These are phyloP conservation scores for Eupithecia inturbata DNA, from an alignment of 2,888 invertebrate genomes.

Conservation along the genomic window DNA sequence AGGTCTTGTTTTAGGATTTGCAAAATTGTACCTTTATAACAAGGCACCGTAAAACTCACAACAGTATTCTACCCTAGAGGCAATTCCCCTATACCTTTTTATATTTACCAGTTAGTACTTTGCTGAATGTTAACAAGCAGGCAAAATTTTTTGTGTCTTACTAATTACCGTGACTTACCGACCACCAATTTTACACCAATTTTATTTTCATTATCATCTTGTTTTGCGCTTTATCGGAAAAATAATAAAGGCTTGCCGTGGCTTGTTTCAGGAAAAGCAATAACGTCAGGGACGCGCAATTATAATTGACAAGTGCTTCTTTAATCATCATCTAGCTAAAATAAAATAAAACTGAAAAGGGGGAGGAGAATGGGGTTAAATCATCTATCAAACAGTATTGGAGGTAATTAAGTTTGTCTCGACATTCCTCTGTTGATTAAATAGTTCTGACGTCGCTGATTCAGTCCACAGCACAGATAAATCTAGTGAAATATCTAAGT, in stretches of 20 bases:
- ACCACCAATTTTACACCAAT: no score
- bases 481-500: slow-evolving; percentile 19
- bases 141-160: no score
- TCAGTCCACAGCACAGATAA: slow-evolving; percentile 23
- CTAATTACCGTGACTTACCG: no score
- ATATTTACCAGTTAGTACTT: background rate
- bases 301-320: background rate
- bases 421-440: slow-evolving; percentile 36
- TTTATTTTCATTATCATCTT: no score
- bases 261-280: no score
- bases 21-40: background rate
- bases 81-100: background rate
- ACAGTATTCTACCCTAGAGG: background rate
- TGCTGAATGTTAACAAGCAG: background rate
- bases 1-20: background rate
- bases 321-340: background rate
- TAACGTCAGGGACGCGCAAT: background rate
- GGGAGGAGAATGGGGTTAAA: background rate
- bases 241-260: background rate
- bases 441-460: slow-evolving; percentile 33
- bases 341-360: background rate
- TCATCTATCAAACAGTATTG: slow-evolving; percentile 16
- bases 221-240: background rate
- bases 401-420: slow-evolving; percentile 46
- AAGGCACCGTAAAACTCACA: background rate